Base-by-base conservation (phyloP, 2,888 invertebrate species). In the Helleia helle region DNA sequence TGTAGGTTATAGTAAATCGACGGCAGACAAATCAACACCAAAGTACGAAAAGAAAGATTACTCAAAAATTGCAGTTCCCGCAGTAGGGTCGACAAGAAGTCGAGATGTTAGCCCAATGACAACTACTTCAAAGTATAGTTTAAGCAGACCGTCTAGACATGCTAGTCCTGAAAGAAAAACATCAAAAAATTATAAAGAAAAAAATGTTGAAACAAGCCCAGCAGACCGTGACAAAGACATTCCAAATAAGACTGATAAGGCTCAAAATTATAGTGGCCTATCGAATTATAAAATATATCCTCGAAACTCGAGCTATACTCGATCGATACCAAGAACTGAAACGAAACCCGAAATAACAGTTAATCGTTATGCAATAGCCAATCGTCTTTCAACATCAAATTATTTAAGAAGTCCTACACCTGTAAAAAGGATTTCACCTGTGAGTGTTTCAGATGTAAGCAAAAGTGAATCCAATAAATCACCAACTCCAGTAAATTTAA, bases 91-190 rank as follows among this genome's bases (percentile, higher is more conserved):
- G 2, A 71, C 58, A 25, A 71, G 71, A 58, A 88, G 86, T 46
- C 76, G 88, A 54, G 88, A 88, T 53, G 85, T 87, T 2, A 88
- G 88, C 60, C 88, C 88, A 2, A 71, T 80, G 40, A 69, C 79
- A 46, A 65, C 72, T 39, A 52, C 67, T 34, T 73, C 79, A 26
- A 81, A 80, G 57, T 85, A 83, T 46, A 71, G 67, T 53, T 58
- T 77, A 46, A 77, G 64, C 49, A 63, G 74, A 58, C 55, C 75
- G 41, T 73, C 87, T 12, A 71, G 86, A 44, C 85, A 84, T 40
- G 60, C 81, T 4, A 86, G 87, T 56, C 87, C 87, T 7, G 86
- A 83, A 14, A 76, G 81, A 51, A 72, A 70, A 64, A 56, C 57
- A 29, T 56, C 64, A 4, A 81, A 76, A 60, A 69, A 47, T 49